These are phyloP conservation scores for Fragum fragum DNA, from an alignment of 2,888 invertebrate genomes.

Conservation along the genomic window DNA sequence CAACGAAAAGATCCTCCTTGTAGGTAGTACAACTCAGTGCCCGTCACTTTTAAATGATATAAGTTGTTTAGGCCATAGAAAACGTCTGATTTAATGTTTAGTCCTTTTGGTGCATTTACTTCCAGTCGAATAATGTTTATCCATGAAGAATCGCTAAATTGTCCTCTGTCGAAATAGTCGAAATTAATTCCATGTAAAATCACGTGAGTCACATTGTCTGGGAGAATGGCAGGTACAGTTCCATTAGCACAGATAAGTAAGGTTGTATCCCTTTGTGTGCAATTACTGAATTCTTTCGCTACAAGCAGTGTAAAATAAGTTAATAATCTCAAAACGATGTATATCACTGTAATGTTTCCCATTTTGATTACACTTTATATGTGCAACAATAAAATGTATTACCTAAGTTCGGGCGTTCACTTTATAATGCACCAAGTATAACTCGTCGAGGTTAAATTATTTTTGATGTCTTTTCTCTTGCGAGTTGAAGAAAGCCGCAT, in stretches of 20 bases:
- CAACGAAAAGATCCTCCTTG: not conserved
- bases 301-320: no score
- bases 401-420: no score
- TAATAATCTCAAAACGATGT: no score
- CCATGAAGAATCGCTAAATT: conserved; percentile 5
- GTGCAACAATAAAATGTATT: no score
- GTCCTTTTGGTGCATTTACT: not conserved
- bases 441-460: no score
- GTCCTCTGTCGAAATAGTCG: not conserved
- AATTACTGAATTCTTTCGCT: no score
- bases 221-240: not conserved
- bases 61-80: conserved; percentile 9
- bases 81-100: not conserved
- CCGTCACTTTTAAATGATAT: conserved; percentile 13
- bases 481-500: no score
- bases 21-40: not conserved
- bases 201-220: conserved; percentile 4
- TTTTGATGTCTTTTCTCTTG: no score
- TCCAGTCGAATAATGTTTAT: not conserved
- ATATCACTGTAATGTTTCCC: no score
- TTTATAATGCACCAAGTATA: no score
- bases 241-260: not conserved
- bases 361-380: no score
- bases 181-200: conserved; percentile 8
- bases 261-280: no score